These are phyloP conservation scores for Pseudochromis fuscus DNA, from an alignment of 2,797 vertebrate genomes.

Conservation along the genomic window DNA sequence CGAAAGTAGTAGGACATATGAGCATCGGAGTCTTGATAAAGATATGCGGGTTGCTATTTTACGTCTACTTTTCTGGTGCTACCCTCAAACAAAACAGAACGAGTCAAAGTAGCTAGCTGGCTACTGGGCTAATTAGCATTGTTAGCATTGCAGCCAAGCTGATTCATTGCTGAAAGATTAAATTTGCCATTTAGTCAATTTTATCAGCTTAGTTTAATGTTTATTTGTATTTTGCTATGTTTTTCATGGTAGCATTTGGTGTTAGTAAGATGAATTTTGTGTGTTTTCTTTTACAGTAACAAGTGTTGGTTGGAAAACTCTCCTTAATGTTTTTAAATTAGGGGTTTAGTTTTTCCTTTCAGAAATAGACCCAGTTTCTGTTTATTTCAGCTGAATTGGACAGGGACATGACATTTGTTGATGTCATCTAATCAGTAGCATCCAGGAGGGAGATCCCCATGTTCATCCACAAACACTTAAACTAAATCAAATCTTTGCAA, in stretches of 20 bases:
- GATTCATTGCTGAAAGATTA: constrained; percentile 59
- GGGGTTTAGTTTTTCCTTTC: neutral
- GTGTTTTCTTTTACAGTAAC: neutral
- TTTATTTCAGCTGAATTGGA: neutral
- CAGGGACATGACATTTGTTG: neutral
- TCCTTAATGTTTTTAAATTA: neutral
- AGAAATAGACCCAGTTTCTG: neutral
- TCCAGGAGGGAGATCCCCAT: neutral
- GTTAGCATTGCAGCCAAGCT: constrained; percentile 59
- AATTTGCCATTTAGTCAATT: neutral
- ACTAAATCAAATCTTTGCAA: neutral
- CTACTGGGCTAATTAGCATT: constrained; percentile 63
- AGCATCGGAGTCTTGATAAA: rapidly evolving
- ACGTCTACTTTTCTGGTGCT: rapidly evolving
- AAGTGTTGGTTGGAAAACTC: neutral
- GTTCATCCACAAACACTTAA: neutral
- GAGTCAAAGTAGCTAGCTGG: constrained; percentile 17
- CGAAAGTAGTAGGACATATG: constrained; percentile 29
- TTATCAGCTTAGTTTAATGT: rapidly evolving
- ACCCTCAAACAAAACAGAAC: neutral
- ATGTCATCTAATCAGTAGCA: neutral
- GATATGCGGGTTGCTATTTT: neutral
- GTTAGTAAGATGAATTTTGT: rapidly evolving
- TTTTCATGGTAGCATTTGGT: rapidly evolving
- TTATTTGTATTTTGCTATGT: rapidly evolving